These are phyloP conservation scores for Tethea ocularis DNA, from an alignment of 2,888 invertebrate species.

Conservation along the genomic window DNA sequence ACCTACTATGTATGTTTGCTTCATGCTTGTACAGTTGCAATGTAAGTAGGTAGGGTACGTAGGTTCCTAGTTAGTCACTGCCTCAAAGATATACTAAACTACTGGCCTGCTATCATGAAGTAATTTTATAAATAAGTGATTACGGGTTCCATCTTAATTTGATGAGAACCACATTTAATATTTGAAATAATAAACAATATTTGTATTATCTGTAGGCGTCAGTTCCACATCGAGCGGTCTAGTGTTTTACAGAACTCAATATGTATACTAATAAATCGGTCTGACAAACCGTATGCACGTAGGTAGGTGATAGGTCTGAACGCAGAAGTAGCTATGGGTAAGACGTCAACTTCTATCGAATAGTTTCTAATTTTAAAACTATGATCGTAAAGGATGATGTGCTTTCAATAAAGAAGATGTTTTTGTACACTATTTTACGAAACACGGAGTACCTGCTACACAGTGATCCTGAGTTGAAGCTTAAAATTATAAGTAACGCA, in stretches of 20 bases:
- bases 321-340: no score
- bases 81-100: not conserved
- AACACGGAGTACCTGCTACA: not conserved
- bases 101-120: not conserved
- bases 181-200: no score
- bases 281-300: no score
- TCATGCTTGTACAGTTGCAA: constrained; percentile 4
- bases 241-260: no score
- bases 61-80: not conserved
- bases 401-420: not conserved
- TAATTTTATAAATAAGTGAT: not conserved
- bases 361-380: no score
- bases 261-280: no score
- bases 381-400: no score
- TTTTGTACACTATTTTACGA: not conserved
- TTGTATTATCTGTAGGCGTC: not conserved
- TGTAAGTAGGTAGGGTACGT: not conserved
- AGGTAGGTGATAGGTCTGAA: no score
- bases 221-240: no score
- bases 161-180: no score
- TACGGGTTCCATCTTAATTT: not conserved
- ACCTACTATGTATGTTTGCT: no score
- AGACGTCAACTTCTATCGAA: no score
- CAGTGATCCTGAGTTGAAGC: not conserved
- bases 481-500: not conserved